Percentiles rank a stretch among this genome's conserved stretches.
Evolutionary conservation across 2,113 vertebrate genomes (phyloP).

Genomic region (Xiphophorus couchianus): DNA sequence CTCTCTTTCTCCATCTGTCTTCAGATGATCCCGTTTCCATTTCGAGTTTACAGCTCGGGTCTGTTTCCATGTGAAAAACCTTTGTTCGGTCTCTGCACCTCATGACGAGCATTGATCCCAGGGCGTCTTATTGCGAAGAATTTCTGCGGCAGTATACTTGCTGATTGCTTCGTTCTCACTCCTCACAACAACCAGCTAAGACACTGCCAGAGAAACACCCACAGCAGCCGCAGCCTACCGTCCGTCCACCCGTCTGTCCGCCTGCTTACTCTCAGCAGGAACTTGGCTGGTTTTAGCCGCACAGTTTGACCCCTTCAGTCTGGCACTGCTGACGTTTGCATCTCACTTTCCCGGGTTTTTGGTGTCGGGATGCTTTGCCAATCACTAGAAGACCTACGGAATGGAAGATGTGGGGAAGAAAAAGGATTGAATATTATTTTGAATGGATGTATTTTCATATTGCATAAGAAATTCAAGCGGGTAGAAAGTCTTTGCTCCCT

Average conservation of each 20-base stretch:
- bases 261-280: slow-evolving; percentile 7
- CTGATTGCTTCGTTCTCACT: slow-evolving; percentile 98
- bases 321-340: slow-evolving; percentile 1
- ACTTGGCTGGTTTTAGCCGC: background rate
- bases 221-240: slow-evolving; percentile 81
- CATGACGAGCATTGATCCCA: slow-evolving; percentile 4
- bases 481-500: background rate
- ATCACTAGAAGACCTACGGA: slow-evolving; percentile 26
- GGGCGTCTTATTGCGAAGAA: slow-evolving; percentile 86
- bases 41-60: slow-evolving; percentile 28
- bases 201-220: slow-evolving; percentile 99
- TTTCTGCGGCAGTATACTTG: slow-evolving; percentile 99
- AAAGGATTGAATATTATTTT: slow-evolving; percentile 2
- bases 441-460: background rate
- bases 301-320: slow-evolving; percentile 39
- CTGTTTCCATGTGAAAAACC: background rate
- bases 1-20: background rate
- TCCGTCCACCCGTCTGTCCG: slow-evolving; percentile 21
- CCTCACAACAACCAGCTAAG: slow-evolving; percentile 99
- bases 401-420: slow-evolving; percentile 36
- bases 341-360: slow-evolving; percentile 13
- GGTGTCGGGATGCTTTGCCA: slow-evolving; percentile 15
- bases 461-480: background rate
- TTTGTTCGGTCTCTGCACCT: background rate
- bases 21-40: slow-evolving; percentile 15